Percentiles rank a stretch among this genome's conserved stretches.
phyloP scores from a whole-genome alignment of 2,797 vertebrate genomes.

The Semotilus atromaculatus region DNA sequence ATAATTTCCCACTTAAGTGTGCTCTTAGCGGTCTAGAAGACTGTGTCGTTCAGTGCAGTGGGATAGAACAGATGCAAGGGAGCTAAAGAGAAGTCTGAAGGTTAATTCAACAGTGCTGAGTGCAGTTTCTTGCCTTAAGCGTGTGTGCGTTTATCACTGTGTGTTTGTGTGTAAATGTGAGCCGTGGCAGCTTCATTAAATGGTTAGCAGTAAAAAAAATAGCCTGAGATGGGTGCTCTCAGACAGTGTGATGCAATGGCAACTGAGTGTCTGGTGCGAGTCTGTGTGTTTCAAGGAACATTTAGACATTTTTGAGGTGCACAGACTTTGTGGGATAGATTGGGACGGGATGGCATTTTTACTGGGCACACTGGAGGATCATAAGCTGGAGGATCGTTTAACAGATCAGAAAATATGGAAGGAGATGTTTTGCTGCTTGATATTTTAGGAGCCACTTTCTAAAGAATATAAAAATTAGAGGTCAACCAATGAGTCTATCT shows the following conservation, averaged over 20 bases:
- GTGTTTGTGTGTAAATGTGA: constrained; percentile 38
- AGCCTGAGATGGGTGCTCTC: constrained; percentile 4
- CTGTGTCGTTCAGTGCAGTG: constrained; percentile 1
- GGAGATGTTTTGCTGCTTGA: background rate
- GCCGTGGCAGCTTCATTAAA: constrained; percentile 35
- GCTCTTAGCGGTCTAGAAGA: background rate
- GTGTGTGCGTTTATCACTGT: background rate
- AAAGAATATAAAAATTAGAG: background rate
- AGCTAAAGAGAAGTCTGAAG: constrained; percentile 10
- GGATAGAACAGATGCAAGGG: background rate
- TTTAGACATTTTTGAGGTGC: background rate
- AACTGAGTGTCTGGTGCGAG: background rate
- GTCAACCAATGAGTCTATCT: background rate
- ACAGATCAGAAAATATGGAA: constrained; percentile 2
- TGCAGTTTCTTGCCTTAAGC: constrained; percentile 14
- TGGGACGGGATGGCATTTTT: background rate
- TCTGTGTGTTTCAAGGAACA: background rate
- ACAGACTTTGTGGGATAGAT: background rate
- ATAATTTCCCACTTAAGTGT: background rate
- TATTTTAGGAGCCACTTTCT: background rate
- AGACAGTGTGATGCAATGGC: constrained; percentile 33
- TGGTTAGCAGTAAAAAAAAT: constrained; percentile 32
- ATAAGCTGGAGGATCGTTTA: background rate
- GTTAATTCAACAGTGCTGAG: constrained; percentile 44
- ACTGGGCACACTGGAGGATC: constrained; percentile 2